Evolutionary conservation across 2,113 vertebrate species (phyloP), one percentile per base, ranked within the genome.

Genomic region (Australoheros scitulus): DNA sequence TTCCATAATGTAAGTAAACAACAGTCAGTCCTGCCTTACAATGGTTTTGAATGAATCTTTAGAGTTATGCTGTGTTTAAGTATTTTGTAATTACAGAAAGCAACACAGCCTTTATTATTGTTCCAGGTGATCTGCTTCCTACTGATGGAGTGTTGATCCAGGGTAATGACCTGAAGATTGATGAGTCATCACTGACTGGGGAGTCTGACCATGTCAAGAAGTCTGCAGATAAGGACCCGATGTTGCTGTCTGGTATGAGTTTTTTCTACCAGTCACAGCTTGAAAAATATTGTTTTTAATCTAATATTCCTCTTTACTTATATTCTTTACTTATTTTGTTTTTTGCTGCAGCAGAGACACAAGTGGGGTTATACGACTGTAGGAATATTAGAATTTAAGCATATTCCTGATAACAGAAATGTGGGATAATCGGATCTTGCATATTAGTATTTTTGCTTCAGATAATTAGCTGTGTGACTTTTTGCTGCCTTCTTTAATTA

Each of bases 141-240:
- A 91, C 98, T 0, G 98, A 99, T 61, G 98, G 98, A 83, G 91
- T 99, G 79, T 96, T 99, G 93, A 99, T 99, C 92, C 98, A 99
- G 94, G 98, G 98, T 86, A 99, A 99, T 29, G 98, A 99, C 89
- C 93, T 99, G 84, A 99, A 99, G 93, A 99, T 99, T 17, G 98
- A 99, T 9, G 98, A 99, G 92, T 99, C 98, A 90, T 99, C 98
- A 70, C 94, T 99, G 93, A 99, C 98, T 0, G 98, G 98, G 80
- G 98, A 99, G 92, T 99, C 98, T 1, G 98, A 99, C 94, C 98
- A 99, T 59, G 98, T 99, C 90, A 97, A 95, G 92, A 99, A 99
- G 89, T 92, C 96, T 7, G 95, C 97, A 82, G 98, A 99, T 93
- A 99, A 97, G 83, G 98, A 99, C 94, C 98, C 98, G 41, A 99